Percentiles rank a stretch among this genome's conserved stretches.
Evolutionary conservation across 2,888 invertebrate species (phyloP).

Genomic region (Drosophila imparisetae): DNA sequence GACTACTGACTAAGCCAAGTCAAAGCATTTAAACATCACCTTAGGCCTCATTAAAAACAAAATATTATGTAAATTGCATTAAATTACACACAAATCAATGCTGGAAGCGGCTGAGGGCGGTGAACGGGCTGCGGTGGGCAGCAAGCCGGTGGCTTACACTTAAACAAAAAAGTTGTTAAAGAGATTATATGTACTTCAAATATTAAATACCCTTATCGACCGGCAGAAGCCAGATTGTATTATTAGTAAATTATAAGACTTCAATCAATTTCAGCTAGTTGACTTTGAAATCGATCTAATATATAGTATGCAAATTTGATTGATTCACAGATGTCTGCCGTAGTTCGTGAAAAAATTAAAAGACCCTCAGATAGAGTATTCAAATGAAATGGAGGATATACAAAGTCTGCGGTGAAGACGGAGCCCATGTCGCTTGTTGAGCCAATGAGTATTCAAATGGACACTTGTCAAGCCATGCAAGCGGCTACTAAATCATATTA

Average conservation of each 20-base stretch:
- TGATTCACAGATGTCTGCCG: not conserved
- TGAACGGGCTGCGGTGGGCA: not conserved
- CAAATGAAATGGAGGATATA: not conserved
- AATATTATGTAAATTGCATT: conserved; percentile 82
- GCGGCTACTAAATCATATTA: conserved; percentile 83
- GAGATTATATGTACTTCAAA: not conserved
- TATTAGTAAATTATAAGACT: not conserved
- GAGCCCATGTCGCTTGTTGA: conserved; percentile 67
- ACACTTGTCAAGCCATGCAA: conserved; percentile 83
- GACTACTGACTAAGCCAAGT: conserved; percentile 72
- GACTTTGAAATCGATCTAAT: not conserved
- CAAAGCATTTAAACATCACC: conserved; percentile 81
- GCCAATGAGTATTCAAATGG: conserved; percentile 84
- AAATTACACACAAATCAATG: conserved; percentile 81
- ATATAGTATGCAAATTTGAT: not conserved
- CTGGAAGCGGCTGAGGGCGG: conserved; percentile 34
- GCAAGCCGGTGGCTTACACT: not conserved
- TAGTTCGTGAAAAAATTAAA: not conserved
- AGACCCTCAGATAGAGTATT: not conserved
- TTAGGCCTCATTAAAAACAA: conserved; percentile 82
- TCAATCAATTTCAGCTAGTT: not conserved
- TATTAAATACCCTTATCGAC: not conserved
- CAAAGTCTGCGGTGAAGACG: conserved; percentile 16
- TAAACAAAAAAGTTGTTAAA: not conserved
- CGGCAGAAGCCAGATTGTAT: not conserved